Base-by-base conservation (phyloP, 2,113 vertebrate genomes). In the Brachyhypopomus occidentalis region DNA sequence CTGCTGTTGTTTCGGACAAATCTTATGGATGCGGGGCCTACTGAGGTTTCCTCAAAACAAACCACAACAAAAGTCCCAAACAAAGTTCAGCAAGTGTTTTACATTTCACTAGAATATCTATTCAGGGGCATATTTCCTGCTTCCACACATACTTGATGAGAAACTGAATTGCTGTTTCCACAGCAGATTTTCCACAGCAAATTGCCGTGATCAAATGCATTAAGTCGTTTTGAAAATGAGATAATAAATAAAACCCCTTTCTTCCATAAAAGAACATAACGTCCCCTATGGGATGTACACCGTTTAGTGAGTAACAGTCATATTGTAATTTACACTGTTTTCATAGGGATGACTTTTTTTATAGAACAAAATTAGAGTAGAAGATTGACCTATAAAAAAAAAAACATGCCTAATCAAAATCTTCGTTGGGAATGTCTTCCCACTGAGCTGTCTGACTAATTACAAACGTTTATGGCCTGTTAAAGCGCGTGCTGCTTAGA, bases 1-100 rank as follows among this genome's bases (percentile, higher is more conserved):
- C 85, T 55, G 83, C 82, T 84, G 34, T 78, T 74, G 85, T 84
- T 80, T 72, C 83, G 87, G 84, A 86, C 59, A 12, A 9, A 48
- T 72, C 16, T 75, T 75, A 69, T 69, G 72, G 62, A 81, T 69
- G 66, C 62, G n/a, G 19, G 67, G 59, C 22, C 66, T 70, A 59
- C 60, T 70, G 78, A 34, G 55, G 55, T 70, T 78, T 17, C 45
- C 45, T 71, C 34, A 36, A 41, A 58, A 36, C 58, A 36, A 58
- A 77, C 41, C 22, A 45, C 23, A 58, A 66, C 55, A 8, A 59
- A 7, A 79, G 23, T 19, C 36, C 7, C 66, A 36, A 70, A 78
- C 11, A 59, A 79, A 79, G 66, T 34, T 70, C 7, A 70, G 36
- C 66, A n/a, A 70, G 34, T 3, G 36, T 5, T 70, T 70, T 70